Percentiles rank a stretch among this genome's conserved stretches.
phyloP scores from a whole-genome alignment of 2,113 vertebrate genomes.

The Calidris pygmaea region DNA sequence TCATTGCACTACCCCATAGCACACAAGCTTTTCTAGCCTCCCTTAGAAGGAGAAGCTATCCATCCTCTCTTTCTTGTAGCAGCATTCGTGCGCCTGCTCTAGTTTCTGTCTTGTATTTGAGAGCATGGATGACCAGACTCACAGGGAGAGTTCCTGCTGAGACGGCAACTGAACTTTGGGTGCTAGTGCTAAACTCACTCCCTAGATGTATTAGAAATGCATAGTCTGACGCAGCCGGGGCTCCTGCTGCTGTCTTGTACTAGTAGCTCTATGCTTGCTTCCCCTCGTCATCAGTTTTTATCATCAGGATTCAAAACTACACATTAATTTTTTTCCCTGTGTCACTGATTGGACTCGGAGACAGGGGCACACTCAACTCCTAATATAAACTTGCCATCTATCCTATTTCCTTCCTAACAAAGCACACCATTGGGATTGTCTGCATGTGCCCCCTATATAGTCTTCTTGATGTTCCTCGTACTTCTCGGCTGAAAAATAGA shows the following conservation, averaged over 20 bases:
- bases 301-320: neutral
- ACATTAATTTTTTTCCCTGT: neutral
- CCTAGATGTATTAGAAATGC: no score
- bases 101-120: neutral
- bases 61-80: no score
- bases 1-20: neutral
- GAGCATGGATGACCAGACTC: neutral
- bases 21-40: neutral
- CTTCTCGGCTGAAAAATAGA: neutral
- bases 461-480: neutral
- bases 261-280: neutral
- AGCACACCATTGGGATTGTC: neutral
- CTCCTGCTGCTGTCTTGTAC: neutral
- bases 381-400: accelerated
- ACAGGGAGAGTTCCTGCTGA: neutral
- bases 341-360: neutral
- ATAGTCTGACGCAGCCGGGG: neutral
- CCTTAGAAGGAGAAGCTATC: neutral
- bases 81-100: neutral
- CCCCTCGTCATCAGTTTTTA: neutral
- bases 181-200: neutral
- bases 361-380: neutral
- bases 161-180: neutral
- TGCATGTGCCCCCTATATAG: accelerated
- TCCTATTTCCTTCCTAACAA: neutral